Evolutionary conservation across 1,140 invertebrate genomes (phyloP), one percentile per base, ranked within the genome.

Genomic region (Battus philenor): DNA sequence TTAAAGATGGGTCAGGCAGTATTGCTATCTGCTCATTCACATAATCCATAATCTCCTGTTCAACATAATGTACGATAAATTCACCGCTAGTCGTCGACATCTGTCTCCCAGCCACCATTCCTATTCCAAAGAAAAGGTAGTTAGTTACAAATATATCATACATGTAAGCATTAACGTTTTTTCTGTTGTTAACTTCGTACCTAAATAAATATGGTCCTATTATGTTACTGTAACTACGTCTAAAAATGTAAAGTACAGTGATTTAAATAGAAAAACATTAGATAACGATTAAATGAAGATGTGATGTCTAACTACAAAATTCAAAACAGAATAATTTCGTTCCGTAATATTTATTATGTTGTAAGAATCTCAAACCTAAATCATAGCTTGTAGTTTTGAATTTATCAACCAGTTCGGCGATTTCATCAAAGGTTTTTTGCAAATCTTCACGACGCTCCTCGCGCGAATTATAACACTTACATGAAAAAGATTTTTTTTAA

Each of bases 41-140:
- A 15, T 71, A 66, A 0, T 59, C 66, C 66, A 86, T 70, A 2
- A 86, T 69, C 9, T 86, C 82, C 11, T 53, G 62, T 44, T 83
- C 72, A 6, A 86, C 60, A n/a, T 73, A 51, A 5, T 64, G 51
- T 0, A 77, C 82, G 2, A 86, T 72, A 31, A 86, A 84, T 33
- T 86, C 82, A 0, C 75, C 82, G 13, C 82, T 84, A 0, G 76
- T 83, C 4, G 64, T 75, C 0, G 82, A 79, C 82, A 86, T 78
- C 30, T 84, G 78, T 2, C 78, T 57, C 0, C 82, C 82, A 5
- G 78, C 77, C 13, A 86, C 65, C 72, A 81, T 80, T 2, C 75
- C 80, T 86, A n/a, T n/a, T n/a, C n/a, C n/a, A n/a, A n/a, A n/a
- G n/a, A n/a, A n/a, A n/a, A n/a, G n/a, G n/a, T n/a, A n/a, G n/a